A percentile compares a stretch with the other conserved stretches of the same genome.
Conservation (phyloP, 2,888 invertebrate genomes). For the Melinaea menophilus region DNA sequence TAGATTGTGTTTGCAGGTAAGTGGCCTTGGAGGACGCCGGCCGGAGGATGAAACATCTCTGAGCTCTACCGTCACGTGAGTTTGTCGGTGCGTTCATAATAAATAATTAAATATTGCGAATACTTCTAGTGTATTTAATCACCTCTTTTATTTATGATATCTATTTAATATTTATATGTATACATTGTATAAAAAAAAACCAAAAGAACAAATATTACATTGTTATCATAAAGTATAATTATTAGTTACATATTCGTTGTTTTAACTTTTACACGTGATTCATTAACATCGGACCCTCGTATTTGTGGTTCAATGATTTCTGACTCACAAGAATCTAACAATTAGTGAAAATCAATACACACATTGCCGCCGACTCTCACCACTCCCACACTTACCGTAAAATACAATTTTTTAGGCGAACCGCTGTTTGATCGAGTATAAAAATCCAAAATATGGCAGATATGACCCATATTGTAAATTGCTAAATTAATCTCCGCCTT, state of each 20-base stretch:
- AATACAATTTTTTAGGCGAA: constrained; percentile 39
- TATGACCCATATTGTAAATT: constrained; percentile 42
- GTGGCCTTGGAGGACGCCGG: constrained; percentile 49
- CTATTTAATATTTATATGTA: too few species aligned
- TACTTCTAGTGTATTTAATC: not conserved
- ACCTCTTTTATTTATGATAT: constrained; percentile 19
- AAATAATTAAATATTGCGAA: too few species aligned
- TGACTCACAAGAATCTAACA: not conserved
- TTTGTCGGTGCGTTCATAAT: not conserved
- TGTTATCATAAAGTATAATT: too few species aligned
- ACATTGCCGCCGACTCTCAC: constrained; percentile 1
- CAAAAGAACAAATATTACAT: too few species aligned
- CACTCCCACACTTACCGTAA: constrained; percentile 35
- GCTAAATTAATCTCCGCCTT: constrained; percentile 44
- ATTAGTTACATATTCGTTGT: too few species aligned
- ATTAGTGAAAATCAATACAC: not conserved
- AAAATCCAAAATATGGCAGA: constrained; percentile 45
- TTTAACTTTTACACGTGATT: too few species aligned
- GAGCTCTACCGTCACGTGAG: constrained; percentile 21
- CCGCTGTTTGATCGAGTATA: constrained; percentile 42
- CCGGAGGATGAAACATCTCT: constrained; percentile 19
- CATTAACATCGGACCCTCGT: constrained; percentile 9
- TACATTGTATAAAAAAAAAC: too few species aligned
- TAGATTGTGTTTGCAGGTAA: constrained; percentile 62
- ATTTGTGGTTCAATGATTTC: too few species aligned